Conservation (phyloP, 2,888 invertebrate genomes). For the Cataglyphis livida region DNA sequence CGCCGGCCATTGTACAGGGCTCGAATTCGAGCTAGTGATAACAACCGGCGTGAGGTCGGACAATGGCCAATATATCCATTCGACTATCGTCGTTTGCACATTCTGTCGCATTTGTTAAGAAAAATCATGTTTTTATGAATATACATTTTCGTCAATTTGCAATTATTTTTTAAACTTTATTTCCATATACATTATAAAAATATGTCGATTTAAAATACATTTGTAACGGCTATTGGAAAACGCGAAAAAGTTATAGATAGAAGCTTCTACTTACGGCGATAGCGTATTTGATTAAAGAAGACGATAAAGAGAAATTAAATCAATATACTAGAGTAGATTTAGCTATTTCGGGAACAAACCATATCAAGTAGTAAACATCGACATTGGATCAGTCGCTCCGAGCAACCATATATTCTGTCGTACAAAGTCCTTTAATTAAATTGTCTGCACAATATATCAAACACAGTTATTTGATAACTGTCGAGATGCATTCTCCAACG, state of each 20-base stretch:
- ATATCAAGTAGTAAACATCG: conserved; percentile 50
- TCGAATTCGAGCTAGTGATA: conserved; percentile 48
- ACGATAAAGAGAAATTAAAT: conserved; percentile 42
- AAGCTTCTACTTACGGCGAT: not conserved
- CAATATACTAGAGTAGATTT: conserved; percentile 10
- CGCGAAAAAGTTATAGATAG: conserved; percentile 29
- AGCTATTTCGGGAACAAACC: not conserved
- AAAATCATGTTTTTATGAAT: not conserved
- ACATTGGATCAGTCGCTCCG: conserved; percentile 34
- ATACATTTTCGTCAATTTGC: not conserved
- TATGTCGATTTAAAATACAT: conserved; percentile 14
- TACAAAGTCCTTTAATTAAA: conserved; percentile 33
- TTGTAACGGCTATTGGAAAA: conserved; percentile 13
- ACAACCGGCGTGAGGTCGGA: conserved; percentile 39
- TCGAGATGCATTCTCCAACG: conserved; percentile 19
- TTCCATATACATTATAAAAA: conserved; percentile 17
- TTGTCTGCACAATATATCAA: not conserved
- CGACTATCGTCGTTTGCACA: conserved; percentile 15
- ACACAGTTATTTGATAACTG: conserved; percentile 32
- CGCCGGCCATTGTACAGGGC: not conserved
- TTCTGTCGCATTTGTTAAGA: not conserved
- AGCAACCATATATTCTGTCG: not conserved
- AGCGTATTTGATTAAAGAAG: conserved; percentile 31
- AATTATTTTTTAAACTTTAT: conserved; percentile 10
- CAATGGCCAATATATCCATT: conserved; percentile 27